These are phyloP conservation scores for Andrena chrysosceles DNA, from an alignment of 2,888 invertebrate species.

Conservation along the genomic window DNA sequence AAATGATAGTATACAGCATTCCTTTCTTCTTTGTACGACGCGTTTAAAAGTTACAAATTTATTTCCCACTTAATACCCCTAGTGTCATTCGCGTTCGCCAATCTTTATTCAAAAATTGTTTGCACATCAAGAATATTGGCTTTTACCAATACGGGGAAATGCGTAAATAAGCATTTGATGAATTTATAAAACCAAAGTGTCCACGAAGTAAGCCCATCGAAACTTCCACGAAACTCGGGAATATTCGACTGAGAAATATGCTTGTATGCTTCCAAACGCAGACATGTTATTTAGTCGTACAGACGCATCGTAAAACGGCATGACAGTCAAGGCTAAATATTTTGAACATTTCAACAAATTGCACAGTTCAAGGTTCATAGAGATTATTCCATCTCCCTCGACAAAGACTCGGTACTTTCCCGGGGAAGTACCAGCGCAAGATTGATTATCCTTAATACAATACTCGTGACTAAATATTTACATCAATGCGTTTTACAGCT, in stretches of 20 bases:
- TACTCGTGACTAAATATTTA: constrained; percentile 78
- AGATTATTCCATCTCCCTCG: constrained; percentile 57
- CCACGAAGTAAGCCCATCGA: background rate
- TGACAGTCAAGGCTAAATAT: constrained; percentile 71
- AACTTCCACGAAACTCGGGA: constrained; percentile 31
- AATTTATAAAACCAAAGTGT: constrained; percentile 20
- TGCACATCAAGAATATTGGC: constrained; percentile 19
- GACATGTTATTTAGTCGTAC: constrained; percentile 60
- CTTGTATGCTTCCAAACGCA: constrained; percentile 47
- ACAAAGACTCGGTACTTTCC: constrained; percentile 45
- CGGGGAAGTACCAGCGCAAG: constrained; percentile 46
- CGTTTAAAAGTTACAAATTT: constrained; percentile 49
- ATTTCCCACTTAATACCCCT: constrained; percentile 60
- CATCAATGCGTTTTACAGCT: constrained; percentile 78
- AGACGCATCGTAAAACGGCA: constrained; percentile 69
- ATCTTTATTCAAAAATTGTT: constrained; percentile 4
- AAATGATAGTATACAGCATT: constrained; percentile 68
- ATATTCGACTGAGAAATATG: constrained; percentile 61
- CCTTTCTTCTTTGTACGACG: constrained; percentile 46
- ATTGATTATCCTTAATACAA: constrained; percentile 68
- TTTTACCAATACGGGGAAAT: background rate
- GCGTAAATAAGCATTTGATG: background rate
- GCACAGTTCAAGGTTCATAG: constrained; percentile 75
- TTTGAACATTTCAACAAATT: constrained; percentile 76
- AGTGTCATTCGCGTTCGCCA: constrained; percentile 33